A percentile compares a stretch with the other conserved stretches of the same genome.
Conservation (phyloP, 2,888 invertebrate genomes). For the Agrotis clavis region DNA sequence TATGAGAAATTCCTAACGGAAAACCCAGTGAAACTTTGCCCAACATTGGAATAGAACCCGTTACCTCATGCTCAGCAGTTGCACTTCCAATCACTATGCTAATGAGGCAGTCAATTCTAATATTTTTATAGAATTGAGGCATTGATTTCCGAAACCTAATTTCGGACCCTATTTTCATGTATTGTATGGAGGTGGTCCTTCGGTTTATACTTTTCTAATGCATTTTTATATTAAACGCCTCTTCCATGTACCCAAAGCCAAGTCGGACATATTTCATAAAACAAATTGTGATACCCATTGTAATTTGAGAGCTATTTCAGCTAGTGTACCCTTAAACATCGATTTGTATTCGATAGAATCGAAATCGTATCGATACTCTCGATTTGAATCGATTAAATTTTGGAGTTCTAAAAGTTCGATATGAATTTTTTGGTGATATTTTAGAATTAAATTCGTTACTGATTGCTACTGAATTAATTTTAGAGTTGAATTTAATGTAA, state of each 20-base stretch:
- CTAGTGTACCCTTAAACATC: slow-evolving; percentile 59
- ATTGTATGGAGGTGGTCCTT: slow-evolving; percentile 17
- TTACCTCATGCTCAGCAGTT: too few species aligned
- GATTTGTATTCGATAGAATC: slow-evolving; percentile 58
- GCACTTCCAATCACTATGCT: too few species aligned
- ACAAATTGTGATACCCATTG: slow-evolving; percentile 81
- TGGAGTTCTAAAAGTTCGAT: slow-evolving; percentile 26
- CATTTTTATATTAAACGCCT: slow-evolving; percentile 75
- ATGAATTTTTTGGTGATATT: slow-evolving; percentile 53
- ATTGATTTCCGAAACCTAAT: too few species aligned
- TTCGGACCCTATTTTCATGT: background rate
- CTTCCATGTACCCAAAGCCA: slow-evolving; percentile 75
- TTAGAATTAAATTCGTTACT: slow-evolving; percentile 56
- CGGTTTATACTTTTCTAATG: slow-evolving; percentile 24
- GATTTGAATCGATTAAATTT: slow-evolving; percentile 59
- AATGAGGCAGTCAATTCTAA: too few species aligned
- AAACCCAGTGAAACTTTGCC: too few species aligned
- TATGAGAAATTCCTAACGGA: too few species aligned
- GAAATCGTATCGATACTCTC: slow-evolving; percentile 54
- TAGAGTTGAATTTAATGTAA: slow-evolving; percentile 47
- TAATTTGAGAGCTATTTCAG: slow-evolving; percentile 78
- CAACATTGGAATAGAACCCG: too few species aligned
- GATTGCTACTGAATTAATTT: slow-evolving; percentile 63
- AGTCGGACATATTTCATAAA: slow-evolving; percentile 78
- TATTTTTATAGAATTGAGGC: too few species aligned